Evolutionary conservation across 2,888 invertebrate species (phyloP), one percentile per base, ranked within the genome.

Genomic region (Drosophila diplacantha): DNA sequence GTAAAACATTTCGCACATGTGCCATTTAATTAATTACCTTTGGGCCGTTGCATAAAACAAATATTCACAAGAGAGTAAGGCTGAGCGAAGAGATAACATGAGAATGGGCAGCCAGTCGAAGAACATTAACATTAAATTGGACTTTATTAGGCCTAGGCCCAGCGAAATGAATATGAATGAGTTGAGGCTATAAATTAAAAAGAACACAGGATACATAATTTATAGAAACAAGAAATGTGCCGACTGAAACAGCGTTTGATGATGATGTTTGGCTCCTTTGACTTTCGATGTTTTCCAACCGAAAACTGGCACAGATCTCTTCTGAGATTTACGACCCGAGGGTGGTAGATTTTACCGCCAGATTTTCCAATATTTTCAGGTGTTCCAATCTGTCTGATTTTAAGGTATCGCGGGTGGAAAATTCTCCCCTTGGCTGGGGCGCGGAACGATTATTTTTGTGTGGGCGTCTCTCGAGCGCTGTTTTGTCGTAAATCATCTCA

Each of bases 401-500:
- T 68, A 29, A 46, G 47, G 53, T 41, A 46, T 46, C 24, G 52
- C 59, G 60, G 52, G 46, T 57, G 53, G 56, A 66, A 20, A 68
- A n/a, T 16, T 64, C 49, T 46, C 57, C 59, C 69, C 41, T 16
- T 31, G 29, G 26, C 14, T 59, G 18, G 38, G 34, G 8, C 8
- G 34, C 34, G 34, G 34, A n/a, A 16, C 8, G 35, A 35, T 35
- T 35, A 8, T 41, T 41, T 34, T 32, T 43, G 73, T 62, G 78
- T 47, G 66, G 69, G 79, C 69, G 76, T 70, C 63, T 63, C 61
- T 67, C 16, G 59, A 38, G 49, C 55, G 39, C 52, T 67, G 59
- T 12, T 43, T 58, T 31, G n/a, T 53, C 54, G 81, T 79, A 74
- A 81, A 79, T 80, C 74, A 80, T 74, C 69, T 67, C 52, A 72